Conservation (phyloP, 53 echinoderm and acorn worm genomes). For the Echinometra lucunter region DNA sequence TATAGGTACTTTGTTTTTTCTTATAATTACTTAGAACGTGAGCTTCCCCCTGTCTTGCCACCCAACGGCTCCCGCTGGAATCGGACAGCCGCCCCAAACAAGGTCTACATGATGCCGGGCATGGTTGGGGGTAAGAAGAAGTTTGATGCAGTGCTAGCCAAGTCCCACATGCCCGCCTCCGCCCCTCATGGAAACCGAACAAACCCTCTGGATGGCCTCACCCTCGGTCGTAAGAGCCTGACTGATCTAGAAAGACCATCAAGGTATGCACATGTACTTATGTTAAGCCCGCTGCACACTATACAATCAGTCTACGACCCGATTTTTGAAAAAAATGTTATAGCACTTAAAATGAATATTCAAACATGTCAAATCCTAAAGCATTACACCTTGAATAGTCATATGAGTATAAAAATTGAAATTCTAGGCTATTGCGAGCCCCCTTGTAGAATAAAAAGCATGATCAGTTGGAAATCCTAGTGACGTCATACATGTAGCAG, state of each 20-base stretch:
- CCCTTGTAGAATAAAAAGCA: no score
- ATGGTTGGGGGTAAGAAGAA: slow-evolving; percentile 94
- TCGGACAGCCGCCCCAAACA: slow-evolving; percentile 75
- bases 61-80: slow-evolving; percentile 84
- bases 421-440: no score
- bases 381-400: no score
- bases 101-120: slow-evolving; percentile 98
- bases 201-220: slow-evolving; percentile 69
- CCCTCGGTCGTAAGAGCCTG: slow-evolving; percentile 78
- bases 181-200: slow-evolving; percentile 65
- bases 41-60: slow-evolving; percentile 72
- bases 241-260: slow-evolving; percentile 87
- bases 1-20: background rate
- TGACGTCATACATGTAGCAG: no score
- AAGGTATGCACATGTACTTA: slow-evolving; percentile 51
- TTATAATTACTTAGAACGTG: background rate
- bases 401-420: no score
- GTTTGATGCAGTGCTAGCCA: slow-evolving; percentile 97
- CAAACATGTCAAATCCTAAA: no score
- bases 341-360: no score
- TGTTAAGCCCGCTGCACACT: no score
- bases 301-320: no score
- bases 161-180: slow-evolving; percentile 72
- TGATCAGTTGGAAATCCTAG: no score
- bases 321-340: no score